phyloP scores from a whole-genome alignment of 2,113 vertebrate genomes.

The Sebastes schlegelii region DNA sequence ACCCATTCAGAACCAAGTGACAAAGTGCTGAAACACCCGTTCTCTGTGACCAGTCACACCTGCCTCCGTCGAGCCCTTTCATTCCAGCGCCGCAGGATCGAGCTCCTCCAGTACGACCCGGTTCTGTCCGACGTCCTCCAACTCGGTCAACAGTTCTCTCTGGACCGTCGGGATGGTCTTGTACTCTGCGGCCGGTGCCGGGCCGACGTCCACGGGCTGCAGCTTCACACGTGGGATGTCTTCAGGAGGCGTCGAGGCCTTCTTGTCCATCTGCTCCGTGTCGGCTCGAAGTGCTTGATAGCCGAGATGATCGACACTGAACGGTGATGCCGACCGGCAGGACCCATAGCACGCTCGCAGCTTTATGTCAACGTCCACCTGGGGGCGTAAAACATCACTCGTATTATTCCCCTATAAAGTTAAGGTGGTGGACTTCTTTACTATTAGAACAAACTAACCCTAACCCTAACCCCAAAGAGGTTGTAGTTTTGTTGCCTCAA shows the following conservation, averaged over 20 bases:
- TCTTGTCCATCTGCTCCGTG: constrained; percentile 20
- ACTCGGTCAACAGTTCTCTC: constrained; percentile 71
- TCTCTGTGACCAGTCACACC: not conserved
- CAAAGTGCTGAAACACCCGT: not conserved
- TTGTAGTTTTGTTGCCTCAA: too few species aligned
- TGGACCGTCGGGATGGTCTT: constrained; percentile 50
- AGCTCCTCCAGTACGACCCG: constrained; percentile 60
- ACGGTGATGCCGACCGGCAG: constrained; percentile 60
- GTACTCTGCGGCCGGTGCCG: constrained; percentile 18
- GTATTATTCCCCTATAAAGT: not conserved
- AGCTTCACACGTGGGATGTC: constrained; percentile 54
- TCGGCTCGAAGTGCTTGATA: constrained; percentile 41
- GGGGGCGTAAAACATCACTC: not conserved
- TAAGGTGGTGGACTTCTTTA: too few species aligned
- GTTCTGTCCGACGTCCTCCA: constrained; percentile 76
- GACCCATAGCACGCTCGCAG: constrained; percentile 80
- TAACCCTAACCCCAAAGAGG: too few species aligned
- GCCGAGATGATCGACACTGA: constrained; percentile 46
- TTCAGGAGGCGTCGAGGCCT: not conserved
- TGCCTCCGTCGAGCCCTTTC: not conserved
- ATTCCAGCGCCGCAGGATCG: not conserved
- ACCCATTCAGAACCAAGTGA: not conserved
- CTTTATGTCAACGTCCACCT: constrained; percentile 85
- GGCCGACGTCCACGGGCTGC: not conserved
- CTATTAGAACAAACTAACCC: too few species aligned